Conservation (phyloP, 1,140 invertebrate species). For the Drosophila watanabei region DNA sequence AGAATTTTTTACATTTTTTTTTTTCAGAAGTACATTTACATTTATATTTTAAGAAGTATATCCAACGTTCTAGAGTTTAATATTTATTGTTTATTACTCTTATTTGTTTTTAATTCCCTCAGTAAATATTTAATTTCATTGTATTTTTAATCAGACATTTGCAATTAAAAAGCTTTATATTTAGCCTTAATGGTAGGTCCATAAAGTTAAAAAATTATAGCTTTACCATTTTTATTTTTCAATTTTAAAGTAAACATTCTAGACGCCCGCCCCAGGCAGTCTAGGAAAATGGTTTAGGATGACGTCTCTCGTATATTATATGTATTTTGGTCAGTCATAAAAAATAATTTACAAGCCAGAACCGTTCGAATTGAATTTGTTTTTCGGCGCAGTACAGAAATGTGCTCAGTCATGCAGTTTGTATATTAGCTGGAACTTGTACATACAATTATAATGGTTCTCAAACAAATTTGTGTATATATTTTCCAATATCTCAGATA, state of each 20-base stretch:
- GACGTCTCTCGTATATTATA: neutral
- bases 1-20: no score
- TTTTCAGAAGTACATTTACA: no score
- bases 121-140: neutral
- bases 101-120: neutral
- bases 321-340: neutral
- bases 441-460: neutral
- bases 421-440: neutral
- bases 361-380: neutral
- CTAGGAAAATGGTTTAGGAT: constrained; percentile 6
- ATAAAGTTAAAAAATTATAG: constrained; percentile 12
- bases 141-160: neutral
- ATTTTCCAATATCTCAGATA: constrained; percentile 16
- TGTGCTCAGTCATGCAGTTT: neutral
- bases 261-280: constrained; percentile 5
- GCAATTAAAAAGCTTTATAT: constrained; percentile 3
- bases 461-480: constrained; percentile 2
- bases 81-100: neutral
- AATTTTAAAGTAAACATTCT: constrained; percentile 15
- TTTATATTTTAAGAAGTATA: no score
- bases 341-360: constrained; percentile 1
- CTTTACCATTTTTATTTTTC: neutral
- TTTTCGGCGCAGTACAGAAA: neutral
- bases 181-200: constrained; percentile 2
- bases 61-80: neutral